These are phyloP conservation scores for Cryptoprocta ferox DNA, from an alignment of 2,797 vertebrate species.

Conservation along the genomic window DNA sequence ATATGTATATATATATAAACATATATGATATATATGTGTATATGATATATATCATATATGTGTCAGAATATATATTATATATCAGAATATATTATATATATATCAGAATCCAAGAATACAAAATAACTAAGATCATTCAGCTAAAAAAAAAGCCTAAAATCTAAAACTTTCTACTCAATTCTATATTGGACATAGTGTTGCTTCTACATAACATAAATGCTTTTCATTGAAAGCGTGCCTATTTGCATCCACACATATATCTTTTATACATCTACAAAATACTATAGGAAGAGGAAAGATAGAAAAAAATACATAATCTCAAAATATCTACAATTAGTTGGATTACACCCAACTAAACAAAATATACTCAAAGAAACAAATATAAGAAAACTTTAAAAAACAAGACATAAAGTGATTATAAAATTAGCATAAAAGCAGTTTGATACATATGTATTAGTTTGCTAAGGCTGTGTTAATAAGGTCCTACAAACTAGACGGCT, in stretches of 20 bases:
- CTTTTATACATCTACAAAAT: neutral
- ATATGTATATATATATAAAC: neutral
- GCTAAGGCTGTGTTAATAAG: neutral
- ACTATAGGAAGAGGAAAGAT: neutral
- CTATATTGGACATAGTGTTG: neutral
- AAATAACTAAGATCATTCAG: neutral
- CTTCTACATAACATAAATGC: neutral
- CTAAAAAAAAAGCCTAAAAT: neutral
- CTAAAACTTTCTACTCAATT: neutral
- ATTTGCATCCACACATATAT: neutral
- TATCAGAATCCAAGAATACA: neutral
- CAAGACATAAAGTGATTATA: neutral
- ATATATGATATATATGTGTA: neutral
- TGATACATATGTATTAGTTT: neutral
- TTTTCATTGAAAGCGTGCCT: neutral
- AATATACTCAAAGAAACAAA: neutral
- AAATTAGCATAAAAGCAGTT: neutral
- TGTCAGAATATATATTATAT: too few species aligned
- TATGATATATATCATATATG: too few species aligned
- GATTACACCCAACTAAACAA: neutral
- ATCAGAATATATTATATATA: neutral
- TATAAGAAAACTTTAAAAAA: conserved; percentile 22
- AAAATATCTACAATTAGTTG: neutral
- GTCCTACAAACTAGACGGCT: neutral
- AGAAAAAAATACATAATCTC: neutral